Evolutionary conservation across 30 jellyfish, hydroid and myxozoan species (phyloP), one percentile per base, ranked within the genome.

Genomic region (Catostylus mosaicus): DNA sequence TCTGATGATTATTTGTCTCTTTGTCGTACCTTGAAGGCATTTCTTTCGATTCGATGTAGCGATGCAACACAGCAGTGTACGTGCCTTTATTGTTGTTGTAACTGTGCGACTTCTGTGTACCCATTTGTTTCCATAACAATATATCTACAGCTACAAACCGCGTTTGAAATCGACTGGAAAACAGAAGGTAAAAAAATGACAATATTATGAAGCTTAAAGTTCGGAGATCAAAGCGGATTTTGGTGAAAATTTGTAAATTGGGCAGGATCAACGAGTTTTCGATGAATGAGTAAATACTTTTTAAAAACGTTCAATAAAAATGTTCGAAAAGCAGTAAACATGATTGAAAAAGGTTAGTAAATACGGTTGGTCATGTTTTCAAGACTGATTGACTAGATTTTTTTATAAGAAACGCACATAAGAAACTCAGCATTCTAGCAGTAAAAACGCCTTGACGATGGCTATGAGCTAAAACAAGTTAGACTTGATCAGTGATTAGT

Each of bases 11-110:
- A 45, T 67, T 48, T 1, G 32, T 31, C 8, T 79, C 89, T 45
- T 50, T 60, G 59, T 61, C 89, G 24, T 36, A 43, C 43, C 89
- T 79, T 33, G 89, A 79, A 23, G 89, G 89, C 89, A 62, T 79
- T 62, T 45, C 76, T 69, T 37, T 79, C 23, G 74, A 62, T 24
- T 61, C 88, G 30, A 38, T 72, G 70, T 37, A 72, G 19, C 83
- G 83, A 12, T 72, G 83, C 30, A 72, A 48, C 16, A 72, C 83
- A 18, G 83, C 83, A 22, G 83, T 40, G 26, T 72, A 72, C 19
- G 83, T 38, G 50, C 46, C 23, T 29, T 72, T 72, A 61, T 72
- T 72, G 40, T 72, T 72, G 46, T 72, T 72, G 51, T 48, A 30
- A n/a, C 64, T 40, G 26, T 19, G 46, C 27, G 83, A 50, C 70